Evolutionary conservation across 2,113 vertebrate species (phyloP).

Genomic region (Chrysemys picta): DNA sequence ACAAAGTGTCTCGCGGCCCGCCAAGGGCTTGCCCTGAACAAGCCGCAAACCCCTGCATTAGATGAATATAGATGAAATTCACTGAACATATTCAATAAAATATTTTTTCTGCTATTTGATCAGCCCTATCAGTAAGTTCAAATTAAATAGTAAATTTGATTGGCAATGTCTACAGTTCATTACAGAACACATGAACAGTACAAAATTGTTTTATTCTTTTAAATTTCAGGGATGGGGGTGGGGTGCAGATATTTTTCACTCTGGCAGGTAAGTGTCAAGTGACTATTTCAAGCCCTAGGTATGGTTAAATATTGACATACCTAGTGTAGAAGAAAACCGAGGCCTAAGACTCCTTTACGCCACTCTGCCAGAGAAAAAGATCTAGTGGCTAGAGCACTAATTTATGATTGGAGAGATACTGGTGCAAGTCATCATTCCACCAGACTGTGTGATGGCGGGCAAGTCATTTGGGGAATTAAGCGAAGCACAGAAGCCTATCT

Average conservation of each 20-base stretch:
- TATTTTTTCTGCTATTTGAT: background rate
- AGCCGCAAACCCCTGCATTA: background rate
- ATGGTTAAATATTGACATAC: background rate
- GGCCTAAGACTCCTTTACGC: rapidly evolving
- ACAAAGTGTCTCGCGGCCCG: no score
- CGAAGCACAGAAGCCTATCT: background rate
- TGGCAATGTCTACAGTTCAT: background rate
- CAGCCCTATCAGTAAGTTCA: background rate
- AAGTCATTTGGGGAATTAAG: background rate
- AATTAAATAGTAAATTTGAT: background rate
- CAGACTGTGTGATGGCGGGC: rapidly evolving
- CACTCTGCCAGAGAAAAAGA: background rate
- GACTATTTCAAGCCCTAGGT: background rate
- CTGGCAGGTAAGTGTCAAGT: rapidly evolving
- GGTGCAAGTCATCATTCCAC: rapidly evolving
- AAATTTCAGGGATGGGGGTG: background rate
- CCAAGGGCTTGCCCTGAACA: no score
- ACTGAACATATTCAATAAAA: background rate
- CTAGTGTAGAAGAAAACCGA: background rate
- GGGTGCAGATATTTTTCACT: background rate
- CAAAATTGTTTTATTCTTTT: background rate
- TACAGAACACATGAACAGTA: background rate
- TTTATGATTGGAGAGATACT: rapidly evolving
- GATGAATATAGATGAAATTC: background rate
- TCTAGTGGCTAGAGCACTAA: background rate